Evolutionary conservation across 2,888 invertebrate genomes (phyloP), one percentile per base, ranked within the genome.

Genomic region (Physocephala rufipes): DNA sequence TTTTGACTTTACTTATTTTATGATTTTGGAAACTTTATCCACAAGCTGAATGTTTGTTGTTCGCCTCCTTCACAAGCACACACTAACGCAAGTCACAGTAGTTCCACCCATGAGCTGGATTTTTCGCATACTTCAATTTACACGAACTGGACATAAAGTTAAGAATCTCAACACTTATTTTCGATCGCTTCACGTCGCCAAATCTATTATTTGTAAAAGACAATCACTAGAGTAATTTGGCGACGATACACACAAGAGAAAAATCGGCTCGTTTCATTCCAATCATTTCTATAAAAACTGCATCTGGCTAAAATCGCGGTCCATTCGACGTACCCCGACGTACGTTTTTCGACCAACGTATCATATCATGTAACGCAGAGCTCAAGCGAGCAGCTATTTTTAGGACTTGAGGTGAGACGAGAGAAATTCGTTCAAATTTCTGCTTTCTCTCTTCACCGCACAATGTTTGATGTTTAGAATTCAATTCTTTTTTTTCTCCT

Each of bases 311-410:
- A 28, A 26, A 9, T 21, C 53, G n/a, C 24, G 58, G 15, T 24
- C 28, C 15, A 28, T 15, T 26, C 15, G 26, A 26, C 58, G 58
- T 26, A 15, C 26, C 1, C 53, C 21, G 28, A 67, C 67, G 49
- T 61, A 24, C 49, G 68, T 61, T 62, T 61, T 61, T 63, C 63
- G 63, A 55, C 62, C 63, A 49, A 67, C 63, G 64, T 63, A n/a
- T 67, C 62, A 79, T 79, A 80, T 79, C 80, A 80, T 79, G 78
- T 80, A 80, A 80, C 80, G 77, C 74, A 78, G 78, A 79, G 80
- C 78, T 79, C 75, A 75, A 76, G 74, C 73, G 75, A 73, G 75
- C 73, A 75, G 73, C 80, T 80, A 81, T 78, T 74, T 74, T 76
- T 77, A 74, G 80, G 76, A 74, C 69, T 77, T 30, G 74, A 70